These are phyloP conservation scores for Onchidella celtica DNA, from an alignment of 2,888 invertebrate species.

Conservation along the genomic window DNA sequence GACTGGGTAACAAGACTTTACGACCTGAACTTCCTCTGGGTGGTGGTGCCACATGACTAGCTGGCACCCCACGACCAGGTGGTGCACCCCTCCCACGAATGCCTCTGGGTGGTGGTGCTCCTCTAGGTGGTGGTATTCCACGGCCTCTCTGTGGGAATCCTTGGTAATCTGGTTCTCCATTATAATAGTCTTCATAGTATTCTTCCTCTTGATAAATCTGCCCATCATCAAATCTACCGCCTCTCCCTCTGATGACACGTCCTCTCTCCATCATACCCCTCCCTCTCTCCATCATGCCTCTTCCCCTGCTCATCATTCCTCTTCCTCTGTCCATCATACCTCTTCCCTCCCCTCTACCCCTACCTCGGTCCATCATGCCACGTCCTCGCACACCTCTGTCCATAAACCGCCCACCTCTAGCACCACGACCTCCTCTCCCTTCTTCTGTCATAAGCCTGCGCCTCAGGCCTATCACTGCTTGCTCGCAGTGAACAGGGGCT, in stretches of 20 bases:
- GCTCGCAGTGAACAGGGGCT: constrained; percentile 27
- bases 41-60: neutral
- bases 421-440: neutral
- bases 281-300: constrained; percentile 11
- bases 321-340: neutral
- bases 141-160: constrained; percentile 9
- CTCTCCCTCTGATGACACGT: constrained; percentile 5
- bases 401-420: neutral
- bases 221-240: neutral
- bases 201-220: constrained; percentile 7
- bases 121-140: neutral
- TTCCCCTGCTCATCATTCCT: neutral
- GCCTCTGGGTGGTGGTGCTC: neutral
- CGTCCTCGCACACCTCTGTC: neutral
- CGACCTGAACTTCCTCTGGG: neutral
- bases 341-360: constrained; percentile 6
- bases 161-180: neutral
- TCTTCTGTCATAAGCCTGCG: neutral
- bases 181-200: constrained; percentile 22
- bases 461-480: constrained; percentile 21
- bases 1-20: constrained; percentile 24
- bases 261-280: no score
- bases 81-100: neutral
- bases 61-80: no score
- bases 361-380: neutral